Evolutionary conservation across 2,797 vertebrate species (phyloP), one percentile per base, ranked within the genome.

Genomic region (Neosilurus hyrtlii): DNA sequence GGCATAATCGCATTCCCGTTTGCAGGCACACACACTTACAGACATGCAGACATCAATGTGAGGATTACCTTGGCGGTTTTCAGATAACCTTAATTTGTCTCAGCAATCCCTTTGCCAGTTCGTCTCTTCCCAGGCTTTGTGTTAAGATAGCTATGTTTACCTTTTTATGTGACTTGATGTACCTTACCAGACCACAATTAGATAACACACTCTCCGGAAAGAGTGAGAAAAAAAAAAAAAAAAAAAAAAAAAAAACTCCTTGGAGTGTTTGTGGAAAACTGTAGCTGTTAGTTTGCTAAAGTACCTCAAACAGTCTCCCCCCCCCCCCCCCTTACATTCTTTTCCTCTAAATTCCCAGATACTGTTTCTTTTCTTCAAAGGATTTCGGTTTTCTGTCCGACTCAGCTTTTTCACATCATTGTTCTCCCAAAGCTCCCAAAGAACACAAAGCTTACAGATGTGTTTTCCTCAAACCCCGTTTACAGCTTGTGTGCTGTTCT

Each of bases 31-130:
- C 66, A 76, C n/a, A 63, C 56, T 57, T 52, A 1, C 70, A 72
- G 57, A 26, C 76, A 61, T 54, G 56, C 26, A 77, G 80, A 87
- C 88, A 74, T 78, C 70, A 56, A 61, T 62, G 87, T 86, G 82
- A 86, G 90, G 91, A 94, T 93, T 93, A 93, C 82, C 84, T 86
- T 88, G 90, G 89, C 88, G 87, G 85, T 87, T 90, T 81, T 83
- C 81, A 89, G 90, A 92, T 92, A 92, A 86, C 82, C 91, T 91
- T 90, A 87, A 92, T 90, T 91, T 91, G 84, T 90, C 87, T 91
- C 90, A 89, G 86, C 72, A 91, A 87, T 89, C 86, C 84, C 72
- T 75, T 90, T 87, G 84, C 80, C 88, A 89, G 83, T 86, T 70
- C 88, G 81, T 86, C 87, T 86, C 86, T 86, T 78, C 54, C 79